Conservation (phyloP, 2,888 invertebrate genomes). For the Sussaba pulchella region DNA sequence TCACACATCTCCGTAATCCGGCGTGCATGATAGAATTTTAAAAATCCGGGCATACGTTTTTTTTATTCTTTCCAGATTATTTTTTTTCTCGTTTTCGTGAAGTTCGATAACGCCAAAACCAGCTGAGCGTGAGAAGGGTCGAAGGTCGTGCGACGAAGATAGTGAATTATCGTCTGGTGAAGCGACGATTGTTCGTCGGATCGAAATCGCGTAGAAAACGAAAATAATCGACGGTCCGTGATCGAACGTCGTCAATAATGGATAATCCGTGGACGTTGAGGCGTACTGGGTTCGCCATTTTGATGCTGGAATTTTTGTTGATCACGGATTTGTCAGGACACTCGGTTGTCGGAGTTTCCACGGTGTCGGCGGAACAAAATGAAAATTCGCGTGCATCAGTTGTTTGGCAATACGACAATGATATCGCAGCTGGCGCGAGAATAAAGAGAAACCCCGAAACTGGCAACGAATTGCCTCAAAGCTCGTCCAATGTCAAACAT, state of each 20-base stretch:
- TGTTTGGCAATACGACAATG: constrained; percentile 66
- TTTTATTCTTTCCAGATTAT: too few species aligned
- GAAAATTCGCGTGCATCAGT: constrained; percentile 20
- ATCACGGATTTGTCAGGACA: constrained; percentile 38
- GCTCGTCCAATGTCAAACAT: constrained; percentile 17
- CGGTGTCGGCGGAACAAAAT: constrained; percentile 60
- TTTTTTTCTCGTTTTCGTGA: too few species aligned
- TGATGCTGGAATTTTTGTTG: constrained; percentile 46
- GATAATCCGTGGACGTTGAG: constrained; percentile 35
- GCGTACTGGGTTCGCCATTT: constrained; percentile 33
- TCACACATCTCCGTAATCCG: too few species aligned
- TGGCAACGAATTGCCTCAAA: constrained; percentile 55
- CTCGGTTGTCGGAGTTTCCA: constrained; percentile 63
- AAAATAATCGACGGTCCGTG: too few species aligned
- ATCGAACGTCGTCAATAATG: constrained; percentile 26
- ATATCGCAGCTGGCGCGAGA: constrained; percentile 39
- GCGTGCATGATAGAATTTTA: too few species aligned
- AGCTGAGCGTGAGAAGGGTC: too few species aligned
- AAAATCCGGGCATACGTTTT: too few species aligned
- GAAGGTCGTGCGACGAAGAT: too few species aligned
- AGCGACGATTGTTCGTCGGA: too few species aligned
- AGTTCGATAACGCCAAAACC: too few species aligned
- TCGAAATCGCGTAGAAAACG: too few species aligned
- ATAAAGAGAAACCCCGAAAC: constrained; percentile 66
- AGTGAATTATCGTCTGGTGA: too few species aligned